A percentile compares a stretch with the other conserved stretches of the same genome.
These are phyloP conservation scores for Ellobius talpinus DNA, from an alignment of 2,113 vertebrate species.

Conservation along the genomic window DNA sequence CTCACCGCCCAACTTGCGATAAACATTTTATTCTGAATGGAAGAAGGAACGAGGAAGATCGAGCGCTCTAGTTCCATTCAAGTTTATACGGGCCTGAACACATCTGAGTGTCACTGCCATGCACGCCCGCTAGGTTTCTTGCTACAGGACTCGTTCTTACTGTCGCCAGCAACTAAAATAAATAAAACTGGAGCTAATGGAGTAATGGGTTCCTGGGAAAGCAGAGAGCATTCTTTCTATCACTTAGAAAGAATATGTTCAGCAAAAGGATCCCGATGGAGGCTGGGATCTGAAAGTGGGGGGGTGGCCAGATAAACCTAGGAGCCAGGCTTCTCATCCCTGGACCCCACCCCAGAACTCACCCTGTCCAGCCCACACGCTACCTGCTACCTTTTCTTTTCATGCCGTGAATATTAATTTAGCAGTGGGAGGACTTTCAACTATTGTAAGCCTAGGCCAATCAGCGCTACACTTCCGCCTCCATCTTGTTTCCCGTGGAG, in stretches of 20 bases:
- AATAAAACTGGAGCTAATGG: neutral
- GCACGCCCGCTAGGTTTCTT: neutral
- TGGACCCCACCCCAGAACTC: neutral
- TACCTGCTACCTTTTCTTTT: conserved; percentile 3
- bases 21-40: conserved; percentile 11
- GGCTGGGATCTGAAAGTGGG: conserved; percentile 37
- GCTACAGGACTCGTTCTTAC: neutral
- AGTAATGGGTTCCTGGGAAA: conserved; percentile 3
- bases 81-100: neutral
- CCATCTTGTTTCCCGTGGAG: neutral
- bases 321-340: neutral
- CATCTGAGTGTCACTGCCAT: neutral
- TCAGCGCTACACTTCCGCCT: conserved; percentile 40
- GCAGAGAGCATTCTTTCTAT: neutral
- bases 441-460: conserved; percentile 33
- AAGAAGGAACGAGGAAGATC: neutral
- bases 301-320: neutral
- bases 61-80: neutral
- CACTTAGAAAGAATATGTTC: neutral
- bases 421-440: conserved; percentile 37
- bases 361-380: neutral
- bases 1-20: neutral
- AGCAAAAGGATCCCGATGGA: conserved; percentile 35
- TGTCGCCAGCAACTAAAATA: neutral
- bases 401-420: conserved; percentile 54